These are phyloP conservation scores for Peromyscus nudipes DNA, from an alignment of 2,797 vertebrate species.

Conservation along the genomic window DNA sequence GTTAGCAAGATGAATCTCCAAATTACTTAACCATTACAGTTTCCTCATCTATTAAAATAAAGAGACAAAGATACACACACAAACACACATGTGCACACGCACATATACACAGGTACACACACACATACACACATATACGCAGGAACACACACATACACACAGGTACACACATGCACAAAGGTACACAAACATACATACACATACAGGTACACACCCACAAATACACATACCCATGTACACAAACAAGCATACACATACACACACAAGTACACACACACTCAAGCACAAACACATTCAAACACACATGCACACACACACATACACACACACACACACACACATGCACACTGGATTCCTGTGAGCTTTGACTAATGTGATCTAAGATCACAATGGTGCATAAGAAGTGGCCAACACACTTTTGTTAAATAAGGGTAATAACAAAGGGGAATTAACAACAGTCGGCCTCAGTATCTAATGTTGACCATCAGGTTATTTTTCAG, in stretches of 20 bases:
- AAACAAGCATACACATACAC: background rate
- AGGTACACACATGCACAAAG: background rate
- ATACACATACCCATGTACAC: background rate
- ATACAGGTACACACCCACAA: background rate
- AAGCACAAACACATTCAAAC: too few species aligned
- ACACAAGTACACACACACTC: background rate
- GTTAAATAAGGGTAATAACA: background rate
- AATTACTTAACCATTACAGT: background rate
- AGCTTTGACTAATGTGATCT: background rate
- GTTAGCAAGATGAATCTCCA: background rate
- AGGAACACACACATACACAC: background rate
- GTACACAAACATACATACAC: background rate
- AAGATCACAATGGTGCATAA: background rate
- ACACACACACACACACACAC: background rate
- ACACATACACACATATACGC: background rate
- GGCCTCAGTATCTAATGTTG: background rate
- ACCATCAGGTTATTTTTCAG: background rate
- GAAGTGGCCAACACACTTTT: background rate
- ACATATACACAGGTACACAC: background rate
- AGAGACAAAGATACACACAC: background rate
- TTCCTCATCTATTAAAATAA: slow-evolving; percentile 12
- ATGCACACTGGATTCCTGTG: background rate
- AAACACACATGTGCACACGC: background rate
- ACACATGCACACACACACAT: background rate
- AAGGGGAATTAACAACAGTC: background rate